Evolutionary conservation across 2,888 invertebrate genomes (phyloP).

Genomic region (Stenodema calcarata): DNA sequence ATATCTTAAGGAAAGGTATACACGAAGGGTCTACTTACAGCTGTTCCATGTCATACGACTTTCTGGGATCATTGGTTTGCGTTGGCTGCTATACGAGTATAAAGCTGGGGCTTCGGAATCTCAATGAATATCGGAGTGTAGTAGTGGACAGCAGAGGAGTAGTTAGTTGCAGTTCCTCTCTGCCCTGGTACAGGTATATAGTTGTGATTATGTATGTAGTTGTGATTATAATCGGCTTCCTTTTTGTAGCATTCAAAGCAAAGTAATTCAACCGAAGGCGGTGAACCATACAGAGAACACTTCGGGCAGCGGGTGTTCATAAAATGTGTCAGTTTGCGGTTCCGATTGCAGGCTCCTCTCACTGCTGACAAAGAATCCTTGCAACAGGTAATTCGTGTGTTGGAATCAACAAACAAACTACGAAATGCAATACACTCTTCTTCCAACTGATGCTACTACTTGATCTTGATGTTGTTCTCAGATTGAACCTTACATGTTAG

Average conservation of each 20-base stretch:
- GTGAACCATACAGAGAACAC: conserved; percentile 84
- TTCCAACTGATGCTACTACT: background rate
- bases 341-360: conserved; percentile 82
- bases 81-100: no score
- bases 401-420: background rate
- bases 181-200: no score
- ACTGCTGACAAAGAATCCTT: conserved; percentile 77
- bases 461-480: conserved; percentile 56
- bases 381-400: conserved; percentile 66
- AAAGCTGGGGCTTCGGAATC: no score
- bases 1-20: no score
- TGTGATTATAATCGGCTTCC: background rate
- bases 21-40: no score
- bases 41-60: no score
- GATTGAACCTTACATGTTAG: conserved; percentile 93
- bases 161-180: no score
- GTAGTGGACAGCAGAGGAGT: no score
- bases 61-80: no score
- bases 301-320: conserved; percentile 86
- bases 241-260: conserved; percentile 56
- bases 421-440: background rate
- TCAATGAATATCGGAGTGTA: no score
- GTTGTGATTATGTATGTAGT: no score
- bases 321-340: conserved; percentile 81
- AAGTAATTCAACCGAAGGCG: conserved; percentile 54